Evolutionary conservation across 92 coral and sea anemone species (phyloP), one percentile per base, ranked within the genome.

Genomic region (Paramuricea clavata): DNA sequence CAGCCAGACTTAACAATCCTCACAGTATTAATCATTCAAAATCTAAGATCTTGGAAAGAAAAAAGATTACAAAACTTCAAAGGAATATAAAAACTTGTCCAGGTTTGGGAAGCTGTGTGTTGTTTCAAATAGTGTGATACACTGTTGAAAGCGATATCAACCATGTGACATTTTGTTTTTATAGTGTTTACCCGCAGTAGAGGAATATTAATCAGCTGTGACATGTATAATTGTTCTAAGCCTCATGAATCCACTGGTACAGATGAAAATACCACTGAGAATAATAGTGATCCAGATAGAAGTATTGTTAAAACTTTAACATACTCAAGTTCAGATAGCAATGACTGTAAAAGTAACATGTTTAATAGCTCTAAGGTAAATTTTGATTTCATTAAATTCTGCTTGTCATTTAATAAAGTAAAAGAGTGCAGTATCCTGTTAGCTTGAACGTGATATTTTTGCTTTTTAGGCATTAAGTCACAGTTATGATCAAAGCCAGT

Each of bases 271-370:
- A 56, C 25, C 64, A 56, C 21, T 17, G 64, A 56, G 64, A 16
- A 56, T 15, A 23, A 4, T 2, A 65, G 36, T 31, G 41, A 19
- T 33, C 28, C 72, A 28, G 72, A 31, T 0, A 25, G 6, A 5
- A 26, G 13, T 33, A n/a, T 25, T 30, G 16, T 26, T 5, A 65
- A 26, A 25, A 31, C 36, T 65, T 65, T 65, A 19, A 65, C 72
- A 65, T 65, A 28, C 36, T 65, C 72, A 65, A 65, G 72, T 65
- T 65, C 72, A 11, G 72, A 65, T n/a, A 65, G 72, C 21, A 65
- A 33, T 65, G 36, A 39, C 8, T n/a, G 68, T 15, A 60, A 60
- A 52, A 52, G 22, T 22, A 26, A 60, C 12, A n/a, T 0, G 10
- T 4, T 9, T 22, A 28, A 25, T 5, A 10, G 12, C 10, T 22